phyloP scores from a whole-genome alignment of 2,888 invertebrate species.

The Pammene fasciana region DNA sequence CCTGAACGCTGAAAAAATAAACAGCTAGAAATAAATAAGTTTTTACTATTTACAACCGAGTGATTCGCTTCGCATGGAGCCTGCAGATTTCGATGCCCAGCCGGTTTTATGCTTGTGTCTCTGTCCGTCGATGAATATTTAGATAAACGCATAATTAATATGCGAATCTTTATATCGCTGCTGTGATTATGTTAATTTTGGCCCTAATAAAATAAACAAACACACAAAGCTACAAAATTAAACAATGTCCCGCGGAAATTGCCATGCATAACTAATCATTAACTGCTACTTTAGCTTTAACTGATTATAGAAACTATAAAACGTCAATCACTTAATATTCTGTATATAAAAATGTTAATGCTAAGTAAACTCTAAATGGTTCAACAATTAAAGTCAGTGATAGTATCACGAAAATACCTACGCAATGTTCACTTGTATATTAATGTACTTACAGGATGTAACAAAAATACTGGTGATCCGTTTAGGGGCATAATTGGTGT shows the following conservation, averaged over 20 bases:
- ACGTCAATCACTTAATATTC: too few species aligned
- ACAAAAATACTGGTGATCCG: too few species aligned
- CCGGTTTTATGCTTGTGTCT: conserved; percentile 15
- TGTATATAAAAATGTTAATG: too few species aligned
- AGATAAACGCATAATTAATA: conserved; percentile 2
- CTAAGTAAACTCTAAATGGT: too few species aligned
- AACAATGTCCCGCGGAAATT: conserved; percentile 1
- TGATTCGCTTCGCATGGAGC: neutral
- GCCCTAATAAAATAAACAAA: conserved; percentile 1
- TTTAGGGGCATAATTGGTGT: too few species aligned
- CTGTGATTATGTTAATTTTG: conserved; percentile 1
- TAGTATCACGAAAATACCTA: too few species aligned
- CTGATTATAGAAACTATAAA: neutral
- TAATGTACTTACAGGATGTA: too few species aligned
- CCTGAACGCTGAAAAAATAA: neutral
- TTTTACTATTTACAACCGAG: too few species aligned
- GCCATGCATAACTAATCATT: neutral
- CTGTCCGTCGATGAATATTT: neutral
- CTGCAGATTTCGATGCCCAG: neutral
- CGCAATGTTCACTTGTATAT: too few species aligned
- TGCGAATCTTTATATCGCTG: conserved; percentile 2
- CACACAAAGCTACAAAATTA: conserved; percentile 1
- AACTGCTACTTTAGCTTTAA: neutral
- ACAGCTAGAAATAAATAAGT: too few species aligned
- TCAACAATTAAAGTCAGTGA: too few species aligned